Base-by-base conservation (phyloP, 2,888 invertebrate genomes). In the Lymantria dispar region DNA sequence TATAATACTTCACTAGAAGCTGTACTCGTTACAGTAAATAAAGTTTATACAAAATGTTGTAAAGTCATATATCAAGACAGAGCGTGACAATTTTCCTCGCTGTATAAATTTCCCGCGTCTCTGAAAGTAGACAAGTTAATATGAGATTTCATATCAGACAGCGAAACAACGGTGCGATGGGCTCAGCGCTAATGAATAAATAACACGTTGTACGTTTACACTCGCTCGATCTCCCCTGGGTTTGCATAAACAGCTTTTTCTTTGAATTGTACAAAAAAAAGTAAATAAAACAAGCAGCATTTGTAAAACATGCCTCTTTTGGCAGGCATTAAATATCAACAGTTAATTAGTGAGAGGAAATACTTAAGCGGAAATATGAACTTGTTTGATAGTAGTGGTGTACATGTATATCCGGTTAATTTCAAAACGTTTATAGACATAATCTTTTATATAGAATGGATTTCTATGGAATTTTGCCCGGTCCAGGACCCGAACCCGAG, bases 41-140 rank as follows among this genome's bases (percentile, higher is more conserved):
- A 33, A 10, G 33, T 33, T 33, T 33, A 33, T 33, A 10, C 8
- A 7, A 22, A 22, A 22, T 22, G 22, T 22, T 8, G 1, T 33
- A 74, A 71, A 63, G 70, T 64, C 63, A 64, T 79, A 74, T 69
- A 74, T 78, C 75, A 78, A 72, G 65, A 63, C 64, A 64, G 64
- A 67, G 62, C 64, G 63, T 66, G 77, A 80, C 76, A 82, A 80
- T 81, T 81, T 81, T 73, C 80, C 70, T 53, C 64, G 76, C 76
- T 74, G 78, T 77, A 83, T 83, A 83, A 83, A 83, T 83, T 80
- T 69, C 60, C 62, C 54, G 74, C 68, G 74, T 69, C 70, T 66
- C 65, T 65, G 70, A 76, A 80, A 79, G 83, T 74, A 78, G 80
- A 83, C 79, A 83, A 78, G 81, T 78, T 83, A 80, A 83, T 83